Conservation (phyloP, 35 echinoderm and acorn worm species). For the Ophiothrix spiculata region DNA sequence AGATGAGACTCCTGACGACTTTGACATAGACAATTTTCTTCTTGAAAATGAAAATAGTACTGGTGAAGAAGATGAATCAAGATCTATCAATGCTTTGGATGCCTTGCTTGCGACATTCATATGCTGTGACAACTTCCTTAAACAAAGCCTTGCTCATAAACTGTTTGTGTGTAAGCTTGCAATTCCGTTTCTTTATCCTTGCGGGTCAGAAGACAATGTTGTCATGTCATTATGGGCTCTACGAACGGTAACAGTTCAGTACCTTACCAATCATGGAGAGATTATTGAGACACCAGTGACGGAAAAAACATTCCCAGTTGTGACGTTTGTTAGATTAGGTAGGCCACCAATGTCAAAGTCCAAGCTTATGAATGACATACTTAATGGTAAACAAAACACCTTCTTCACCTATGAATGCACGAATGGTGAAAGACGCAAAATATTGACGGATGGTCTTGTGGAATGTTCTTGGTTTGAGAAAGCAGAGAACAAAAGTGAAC, state of each 20-base stretch:
- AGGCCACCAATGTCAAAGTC: slow-evolving; percentile 26
- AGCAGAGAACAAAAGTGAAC: background rate
- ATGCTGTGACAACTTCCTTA: slow-evolving; percentile 31
- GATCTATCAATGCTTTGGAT: slow-evolving; percentile 4
- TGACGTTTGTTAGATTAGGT: slow-evolving; percentile 25
- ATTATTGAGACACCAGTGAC: slow-evolving; percentile 11
- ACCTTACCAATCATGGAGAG: background rate
- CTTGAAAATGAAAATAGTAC: background rate
- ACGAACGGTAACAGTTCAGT: slow-evolving; percentile 19
- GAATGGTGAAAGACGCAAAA: background rate
- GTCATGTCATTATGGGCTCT: slow-evolving; percentile 24
- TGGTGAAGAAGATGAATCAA: background rate
- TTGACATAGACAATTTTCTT: no score
- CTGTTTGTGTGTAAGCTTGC: slow-evolving; percentile 25
- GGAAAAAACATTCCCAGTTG: background rate
- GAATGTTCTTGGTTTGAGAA: background rate
- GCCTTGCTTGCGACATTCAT: slow-evolving; percentile 12
- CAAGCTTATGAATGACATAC: slow-evolving; percentile 20
- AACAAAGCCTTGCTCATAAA: slow-evolving; percentile 21
- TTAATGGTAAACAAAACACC: slow-evolving; percentile 21
- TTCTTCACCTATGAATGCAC: slow-evolving; percentile 26
- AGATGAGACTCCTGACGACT: no score
- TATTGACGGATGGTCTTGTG: background rate
- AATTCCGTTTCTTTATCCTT: slow-evolving; percentile 17
- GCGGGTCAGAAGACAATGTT: background rate